Evolutionary conservation across 1,140 invertebrate genomes (phyloP).

Genomic region (Ips typographus): DNA sequence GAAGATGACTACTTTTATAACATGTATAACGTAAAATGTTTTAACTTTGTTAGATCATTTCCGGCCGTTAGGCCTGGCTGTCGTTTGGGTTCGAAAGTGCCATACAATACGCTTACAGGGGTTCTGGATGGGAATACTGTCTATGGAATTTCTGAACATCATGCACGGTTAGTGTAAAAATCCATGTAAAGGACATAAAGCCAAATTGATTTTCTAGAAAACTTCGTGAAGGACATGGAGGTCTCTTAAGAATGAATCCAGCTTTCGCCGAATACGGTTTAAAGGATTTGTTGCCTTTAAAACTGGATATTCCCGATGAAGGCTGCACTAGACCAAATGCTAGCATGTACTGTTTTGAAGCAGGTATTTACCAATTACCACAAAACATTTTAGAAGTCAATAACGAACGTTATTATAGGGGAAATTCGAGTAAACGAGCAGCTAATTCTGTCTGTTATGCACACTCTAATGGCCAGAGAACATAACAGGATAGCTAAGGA

Average conservation of each 20-base stretch:
- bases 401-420: constrained; percentile 56
- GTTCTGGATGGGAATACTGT: constrained; percentile 83
- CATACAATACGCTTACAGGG: constrained; percentile 81
- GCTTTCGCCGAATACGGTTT: constrained; percentile 84
- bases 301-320: constrained; percentile 86
- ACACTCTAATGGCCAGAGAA: constrained; percentile 84
- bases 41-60: constrained; percentile 86
- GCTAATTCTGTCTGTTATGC: constrained; percentile 85
- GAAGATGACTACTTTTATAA: constrained; percentile 91
- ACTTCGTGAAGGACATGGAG: constrained; percentile 74
- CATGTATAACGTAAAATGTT: constrained; percentile 78
- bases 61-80: constrained; percentile 81
- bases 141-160: constrained; percentile 78
- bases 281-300: constrained; percentile 87
- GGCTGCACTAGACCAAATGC: constrained; percentile 87
- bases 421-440: constrained; percentile 95
- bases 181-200: background rate
- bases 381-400: background rate
- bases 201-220: constrained; percentile 57
- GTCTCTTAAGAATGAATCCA: constrained; percentile 82
- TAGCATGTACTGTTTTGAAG: constrained; percentile 90
- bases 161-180: constrained; percentile 59
- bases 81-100: constrained; percentile 67
- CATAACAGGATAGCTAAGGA: constrained; percentile 83
- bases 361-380: constrained; percentile 56